Base-by-base conservation (phyloP, 1,140 invertebrate genomes). In the Ceratina australensis region DNA sequence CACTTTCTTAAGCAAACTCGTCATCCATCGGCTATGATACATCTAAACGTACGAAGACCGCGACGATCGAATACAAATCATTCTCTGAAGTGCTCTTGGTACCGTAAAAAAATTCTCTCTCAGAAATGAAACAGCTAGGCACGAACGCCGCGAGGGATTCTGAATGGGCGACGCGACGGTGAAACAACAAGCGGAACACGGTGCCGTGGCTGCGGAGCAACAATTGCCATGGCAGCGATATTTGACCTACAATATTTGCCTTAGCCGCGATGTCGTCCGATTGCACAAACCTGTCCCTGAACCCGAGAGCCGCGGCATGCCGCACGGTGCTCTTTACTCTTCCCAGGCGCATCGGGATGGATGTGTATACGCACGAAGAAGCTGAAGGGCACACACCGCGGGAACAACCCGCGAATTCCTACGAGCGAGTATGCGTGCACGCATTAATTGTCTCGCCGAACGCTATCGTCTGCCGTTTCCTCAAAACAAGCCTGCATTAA, bases 221-320 rank as follows among this genome's bases (percentile, higher is more conserved):
- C 74, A 61, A 76, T 76, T 52, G 66, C 56, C 22, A 26, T 47
- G 1, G 66, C 66, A 76, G 74, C 47, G 66, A 76, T 76, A 76
- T 76, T 77, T 77, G 66, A 77, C 67, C 74, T 71, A 77, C 54
- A 61, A 77, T 77, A 71, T 77, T 77, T 77, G 57, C 57, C 22
- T 69, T 28, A 77, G 52, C 57, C 66, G 54, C 65, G 56, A 76
- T 76, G 65, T 60, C 56, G 66, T 76, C 66, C 59, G 74, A 77
- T 77, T 71, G 74, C 67, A 47, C 67, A 61, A 77, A 77, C 74
- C 50, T 54, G 74, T 71, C 74, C 67, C 74, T 77, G 74, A 77
- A 77, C 74, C 74, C 74, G 66, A 71, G 74, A 42, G 33, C 33
- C 33, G 33, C 33, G 33, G 33, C 33, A 42, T 42, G 33, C 33